Conservation (phyloP, 2,113 vertebrate genomes). For the Varanus komodoensis region DNA sequence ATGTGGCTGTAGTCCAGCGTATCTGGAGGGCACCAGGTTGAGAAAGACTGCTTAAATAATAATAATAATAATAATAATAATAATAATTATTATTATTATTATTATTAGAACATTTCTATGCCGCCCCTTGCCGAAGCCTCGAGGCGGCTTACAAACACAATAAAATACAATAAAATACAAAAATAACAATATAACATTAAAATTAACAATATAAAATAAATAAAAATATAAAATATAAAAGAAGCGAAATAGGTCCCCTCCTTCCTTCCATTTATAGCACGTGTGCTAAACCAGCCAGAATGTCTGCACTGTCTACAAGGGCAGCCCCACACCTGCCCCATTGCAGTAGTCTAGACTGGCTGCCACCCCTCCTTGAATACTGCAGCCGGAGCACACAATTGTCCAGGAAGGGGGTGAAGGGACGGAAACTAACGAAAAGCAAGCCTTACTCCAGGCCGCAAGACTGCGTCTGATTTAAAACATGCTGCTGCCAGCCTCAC, state of each 20-base stretch:
- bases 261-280: not conserved
- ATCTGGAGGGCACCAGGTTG: not conserved
- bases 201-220: no score
- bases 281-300: not conserved
- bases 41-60: not conserved
- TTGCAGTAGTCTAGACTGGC: not conserved
- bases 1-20: not conserved
- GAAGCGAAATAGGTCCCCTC: not conserved
- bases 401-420: not conserved
- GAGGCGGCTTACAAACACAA: no score
- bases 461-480: no score
- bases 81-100: no score
- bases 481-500: constrained; percentile 27
- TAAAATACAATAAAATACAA: no score
- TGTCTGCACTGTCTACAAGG: constrained; percentile 3
- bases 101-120: no score
- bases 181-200: no score
- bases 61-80: no score
- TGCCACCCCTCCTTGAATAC: not conserved
- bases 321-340: not conserved
- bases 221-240: no score
- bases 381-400: no score
- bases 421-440: not conserved
- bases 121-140: no score
- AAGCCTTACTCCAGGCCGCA: not conserved